Percentiles rank a stretch among this genome's conserved stretches.
phyloP scores from a whole-genome alignment of 1,140 invertebrate genomes.

The Monomorium pharaonis region DNA sequence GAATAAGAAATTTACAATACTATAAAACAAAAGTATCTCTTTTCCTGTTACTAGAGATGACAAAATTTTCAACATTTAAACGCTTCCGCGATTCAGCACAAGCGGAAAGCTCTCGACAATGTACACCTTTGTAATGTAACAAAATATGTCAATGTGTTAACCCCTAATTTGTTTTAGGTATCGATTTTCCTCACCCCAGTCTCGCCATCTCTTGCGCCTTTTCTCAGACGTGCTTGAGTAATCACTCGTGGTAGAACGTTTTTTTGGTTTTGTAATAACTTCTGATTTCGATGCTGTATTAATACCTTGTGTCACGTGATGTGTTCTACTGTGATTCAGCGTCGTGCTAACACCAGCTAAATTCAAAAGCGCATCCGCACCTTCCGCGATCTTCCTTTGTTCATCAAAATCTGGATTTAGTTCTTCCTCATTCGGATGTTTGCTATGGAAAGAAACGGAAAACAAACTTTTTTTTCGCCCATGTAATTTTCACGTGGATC shows the following conservation, averaged over 20 bases:
- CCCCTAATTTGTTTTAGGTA: conserved; percentile 82
- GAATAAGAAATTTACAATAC: conserved; percentile 9
- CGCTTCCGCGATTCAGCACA: neutral
- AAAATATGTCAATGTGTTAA: conserved; percentile 70
- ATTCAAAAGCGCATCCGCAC: conserved; percentile 91
- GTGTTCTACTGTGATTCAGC: conserved; percentile 72
- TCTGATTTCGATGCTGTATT: conserved; percentile 63
- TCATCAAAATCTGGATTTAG: conserved; percentile 87
- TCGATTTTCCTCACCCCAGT: conserved; percentile 80
- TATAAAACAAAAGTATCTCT: conserved; percentile 14
- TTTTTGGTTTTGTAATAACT: conserved; percentile 73
- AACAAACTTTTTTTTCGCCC: conserved; percentile 1
- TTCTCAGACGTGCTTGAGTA: conserved; percentile 78
- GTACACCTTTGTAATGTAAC: conserved; percentile 38
- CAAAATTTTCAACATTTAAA: neutral
- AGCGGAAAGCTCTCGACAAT: conserved; percentile 25
- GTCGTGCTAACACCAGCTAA: conserved; percentile 87
- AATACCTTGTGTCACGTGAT: conserved; percentile 66
- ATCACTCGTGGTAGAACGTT: conserved; percentile 76
- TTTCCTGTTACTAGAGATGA: neutral
- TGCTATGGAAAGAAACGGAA: conserved; percentile 64
- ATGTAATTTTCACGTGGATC: neutral
- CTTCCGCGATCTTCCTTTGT: conserved; percentile 91
- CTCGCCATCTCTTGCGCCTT: conserved; percentile 79
- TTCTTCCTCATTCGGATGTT: conserved; percentile 72